Evolutionary conservation across 1,140 invertebrate species (phyloP), one percentile per base, ranked within the genome.

Genomic region (Gryllus bimaculatus): DNA sequence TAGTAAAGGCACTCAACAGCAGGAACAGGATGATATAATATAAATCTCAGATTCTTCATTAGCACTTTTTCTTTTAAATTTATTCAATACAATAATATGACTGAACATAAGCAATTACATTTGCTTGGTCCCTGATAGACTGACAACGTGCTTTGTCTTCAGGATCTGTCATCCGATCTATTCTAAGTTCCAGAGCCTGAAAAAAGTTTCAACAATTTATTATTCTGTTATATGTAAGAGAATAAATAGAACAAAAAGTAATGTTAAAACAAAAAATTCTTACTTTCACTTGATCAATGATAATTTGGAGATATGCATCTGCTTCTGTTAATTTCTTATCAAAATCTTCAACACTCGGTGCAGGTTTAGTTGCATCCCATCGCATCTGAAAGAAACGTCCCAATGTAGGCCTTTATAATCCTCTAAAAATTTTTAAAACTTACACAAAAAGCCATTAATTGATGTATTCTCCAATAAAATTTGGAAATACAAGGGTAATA

Each of bases 291-390:
- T 99, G 95, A 82, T 99, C 95, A 81, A 99, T 98, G 85, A 99
- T 91, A 78, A 99, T 89, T 88, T 99, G 96, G 74, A 99, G 89
- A 87, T 98, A 99, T 47, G 94, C 94, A 88, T 99, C 97, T 20
- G 97, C 96, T 88, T 99, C 97, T 0, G 94, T 90, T 49, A 99
- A 91, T 85, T 96, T 95, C 54, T 93, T 91, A 86, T 98, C 95
- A 86, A 99, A 96, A 84, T 94, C 92, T 81, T 91, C 90, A 76
- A 91, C 87, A 77, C 90, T 93, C 7, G 91, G 90, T 0, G 89
- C 87, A 47, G 88, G 86, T 81, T 88, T 89, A 75, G 86, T 87
- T 12, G 88, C 87, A 83, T 92, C 90, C 88, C 89, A 90, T 81
- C 88, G 87, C 88, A 89, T 84, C 87, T 84, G 80, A 4, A 79